Evolutionary conservation across 2,797 vertebrate species (phyloP), one percentile per base, ranked within the genome.

Genomic region (Scyliorhinus canicula): DNA sequence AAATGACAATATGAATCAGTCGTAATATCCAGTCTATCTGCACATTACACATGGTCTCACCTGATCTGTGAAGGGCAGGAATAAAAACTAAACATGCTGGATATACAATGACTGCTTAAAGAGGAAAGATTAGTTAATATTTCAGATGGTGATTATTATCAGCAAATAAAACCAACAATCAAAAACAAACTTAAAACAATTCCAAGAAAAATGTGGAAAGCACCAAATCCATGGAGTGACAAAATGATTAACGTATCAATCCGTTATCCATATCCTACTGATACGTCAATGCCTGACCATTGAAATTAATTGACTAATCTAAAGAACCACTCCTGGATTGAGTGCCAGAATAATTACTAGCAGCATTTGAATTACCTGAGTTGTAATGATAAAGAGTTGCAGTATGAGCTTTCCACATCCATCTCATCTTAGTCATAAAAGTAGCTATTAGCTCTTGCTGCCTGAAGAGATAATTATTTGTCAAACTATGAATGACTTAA

Each of bases 381-480:
- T 47, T 93, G 44, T 52, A 71, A 93, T 74, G 93, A 71, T 31
- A 71, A 50, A 71, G 47, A 52, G 67, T 93, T 71, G 12, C 93
- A 93, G 93, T 14, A 69, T 93, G 93, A 71, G 47, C 44, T 52
- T 71, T 19, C 44, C 28, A 52, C 93, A 93, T 71, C 93, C 47
- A 93, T 93, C 28, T 90, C 31, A 55, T 60, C 63, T 93, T 44
- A 50, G 44, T 52, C 4, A 31, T 69, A 93, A 71, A 93, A 93
- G 65, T 93, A 93, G 67, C 67, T 90, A 90, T 90, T 90, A 90
- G 55, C 47, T 19, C 52, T 90, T 60, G 86, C 52, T 71, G 44
- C 93, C 47, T 71, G 47, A 93, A 69, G 90, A 50, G 40, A 93
- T 93, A 93, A 93, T 93, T 71, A 71, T 52, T 93, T 93, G 93